Evolutionary conservation across 2,797 vertebrate genomes (phyloP), one percentile per base, ranked within the genome.

Genomic region (Alosa sapidissima): DNA sequence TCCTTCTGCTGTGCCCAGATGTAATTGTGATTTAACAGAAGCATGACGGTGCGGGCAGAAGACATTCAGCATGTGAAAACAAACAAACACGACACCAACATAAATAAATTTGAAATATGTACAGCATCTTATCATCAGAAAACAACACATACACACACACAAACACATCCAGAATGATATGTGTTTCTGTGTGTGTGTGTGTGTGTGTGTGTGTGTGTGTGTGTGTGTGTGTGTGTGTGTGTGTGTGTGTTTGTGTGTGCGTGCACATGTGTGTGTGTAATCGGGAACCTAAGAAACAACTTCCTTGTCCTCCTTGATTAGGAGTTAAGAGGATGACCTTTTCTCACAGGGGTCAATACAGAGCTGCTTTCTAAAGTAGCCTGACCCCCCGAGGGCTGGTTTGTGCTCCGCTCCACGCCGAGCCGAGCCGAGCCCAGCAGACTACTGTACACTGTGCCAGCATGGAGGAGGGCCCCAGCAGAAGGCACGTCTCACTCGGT

Each of bases 81-180:
- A 95, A 95, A 93, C 92, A 94, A 94, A 93, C 92, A 93, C 33
- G 36, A 75, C 68, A 92, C 94, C 93, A 93, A 93, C 92, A 91
- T 78, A 85, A 88, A 88, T 87, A 86, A 90, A 89, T 86, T 88
- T 89, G 89, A 95, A 96, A 95, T 93, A 94, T 94, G 93, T 92
- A 89, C 91, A 89, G 82, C 86, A 89, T 92, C 92, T 95, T 95
- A 95, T 96, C 94, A 87, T 87, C 62, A 60, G 54, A 82, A 47
- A 51, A 81, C 62, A 78, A 78, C 72, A 47, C 41, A 78, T 7
- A 21, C 72, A 78, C 41, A 78, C 36, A 33, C 36, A 78, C 28
- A 58, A 72, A 4, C 82, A 84, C 19, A 28, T 82, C 81, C 81
- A 78, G 91, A 91, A 94, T 89, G 90, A 90, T 92, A 92, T 95